Conservation (phyloP, 2,113 vertebrate genomes). For the Alethe diademata region DNA sequence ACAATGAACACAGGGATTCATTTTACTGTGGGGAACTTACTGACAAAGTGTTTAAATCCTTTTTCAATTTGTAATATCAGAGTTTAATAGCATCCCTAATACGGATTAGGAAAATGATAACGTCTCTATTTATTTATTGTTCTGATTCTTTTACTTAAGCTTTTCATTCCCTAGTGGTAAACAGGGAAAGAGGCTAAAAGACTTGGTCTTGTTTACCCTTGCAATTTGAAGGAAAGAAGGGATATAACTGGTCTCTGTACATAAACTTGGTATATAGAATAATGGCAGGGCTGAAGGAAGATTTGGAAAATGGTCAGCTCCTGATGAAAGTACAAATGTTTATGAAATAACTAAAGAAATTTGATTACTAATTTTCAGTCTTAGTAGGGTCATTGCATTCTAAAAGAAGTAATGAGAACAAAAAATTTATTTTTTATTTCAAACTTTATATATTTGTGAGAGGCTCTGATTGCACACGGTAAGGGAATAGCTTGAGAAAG, state of each 20-base stretch:
- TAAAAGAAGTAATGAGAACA: neutral
- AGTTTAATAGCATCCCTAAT: conserved; percentile 45
- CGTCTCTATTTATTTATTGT: conserved; percentile 43
- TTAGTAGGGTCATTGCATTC: neutral
- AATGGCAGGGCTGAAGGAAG: neutral
- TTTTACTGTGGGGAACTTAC: conserved; percentile 58
- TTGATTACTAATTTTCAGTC: neutral
- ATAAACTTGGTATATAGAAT: neutral
- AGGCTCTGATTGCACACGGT: neutral
- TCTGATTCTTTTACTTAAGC: conserved; percentile 26
- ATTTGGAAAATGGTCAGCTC: neutral
- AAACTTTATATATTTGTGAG: neutral
- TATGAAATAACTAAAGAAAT: neutral
- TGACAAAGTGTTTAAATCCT: conserved; percentile 50
- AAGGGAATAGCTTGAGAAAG: neutral
- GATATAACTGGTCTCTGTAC: neutral
- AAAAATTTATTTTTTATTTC: neutral
- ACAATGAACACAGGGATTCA: conserved; percentile 62
- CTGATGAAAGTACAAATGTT: neutral
- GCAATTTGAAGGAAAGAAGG: neutral
- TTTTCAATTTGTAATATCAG: conserved; percentile 47
- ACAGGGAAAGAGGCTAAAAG: neutral
- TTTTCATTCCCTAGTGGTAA: conserved; percentile 15
- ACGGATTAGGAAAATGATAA: conserved; percentile 43
- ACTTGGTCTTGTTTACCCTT: conserved; percentile 1